Evolutionary conservation across 2,113 vertebrate genomes (phyloP).

Genomic region (Abramis brama): DNA sequence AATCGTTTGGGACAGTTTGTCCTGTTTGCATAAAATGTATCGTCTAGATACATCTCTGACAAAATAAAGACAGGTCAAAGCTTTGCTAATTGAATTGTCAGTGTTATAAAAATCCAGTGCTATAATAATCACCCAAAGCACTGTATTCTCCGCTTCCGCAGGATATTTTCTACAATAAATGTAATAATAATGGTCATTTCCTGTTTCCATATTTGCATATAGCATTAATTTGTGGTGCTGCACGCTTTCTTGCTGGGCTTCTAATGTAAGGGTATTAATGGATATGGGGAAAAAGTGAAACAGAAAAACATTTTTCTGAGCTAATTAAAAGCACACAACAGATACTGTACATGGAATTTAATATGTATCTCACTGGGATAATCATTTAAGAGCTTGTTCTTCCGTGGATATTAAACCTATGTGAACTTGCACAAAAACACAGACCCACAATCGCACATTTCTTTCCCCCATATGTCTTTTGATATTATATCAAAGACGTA

Average conservation of each 20-base stretch:
- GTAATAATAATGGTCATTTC: background rate
- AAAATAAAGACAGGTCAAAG: too few relatives aligned
- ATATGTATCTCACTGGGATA: background rate
- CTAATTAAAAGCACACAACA: background rate
- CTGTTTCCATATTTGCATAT: background rate
- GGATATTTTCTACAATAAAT: background rate
- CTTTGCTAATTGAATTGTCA: too few relatives aligned
- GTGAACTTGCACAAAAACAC: too few relatives aligned
- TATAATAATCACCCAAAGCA: too few relatives aligned
- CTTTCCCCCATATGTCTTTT: background rate
- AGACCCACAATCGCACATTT: background rate
- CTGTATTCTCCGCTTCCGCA: too few relatives aligned
- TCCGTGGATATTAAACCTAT: background rate
- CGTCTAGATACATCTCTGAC: too few relatives aligned
- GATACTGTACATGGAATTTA: background rate
- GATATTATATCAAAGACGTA: background rate
- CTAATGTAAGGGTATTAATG: background rate
- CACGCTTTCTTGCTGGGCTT: background rate
- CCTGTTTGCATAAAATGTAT: too few relatives aligned
- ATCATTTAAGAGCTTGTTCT: background rate
- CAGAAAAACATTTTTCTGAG: background rate
- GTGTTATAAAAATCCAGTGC: too few relatives aligned
- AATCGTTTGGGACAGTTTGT: too few relatives aligned
- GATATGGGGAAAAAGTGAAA: background rate
- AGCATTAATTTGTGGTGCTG: background rate